phyloP scores from a whole-genome alignment of 1,140 invertebrate genomes.

The Periplaneta americana region DNA sequence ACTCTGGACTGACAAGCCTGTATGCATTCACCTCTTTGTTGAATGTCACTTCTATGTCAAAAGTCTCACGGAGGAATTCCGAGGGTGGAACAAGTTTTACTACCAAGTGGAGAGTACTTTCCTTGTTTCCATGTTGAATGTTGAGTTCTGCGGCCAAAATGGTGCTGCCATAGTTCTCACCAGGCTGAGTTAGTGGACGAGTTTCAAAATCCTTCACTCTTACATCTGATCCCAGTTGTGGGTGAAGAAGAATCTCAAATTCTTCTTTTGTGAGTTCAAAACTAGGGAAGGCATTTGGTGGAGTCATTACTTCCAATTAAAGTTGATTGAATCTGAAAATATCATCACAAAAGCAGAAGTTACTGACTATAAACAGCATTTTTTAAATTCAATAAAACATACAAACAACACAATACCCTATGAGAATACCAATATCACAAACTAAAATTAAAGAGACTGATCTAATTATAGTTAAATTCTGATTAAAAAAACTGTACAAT shows the following conservation, averaged over 20 bases:
- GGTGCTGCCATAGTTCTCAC: slow-evolving; percentile 14
- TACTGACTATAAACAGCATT: too few species aligned
- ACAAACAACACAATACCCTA: too few species aligned
- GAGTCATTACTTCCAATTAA: too few species aligned
- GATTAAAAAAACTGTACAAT: too few species aligned
- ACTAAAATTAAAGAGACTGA: too few species aligned
- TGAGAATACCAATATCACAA: too few species aligned
- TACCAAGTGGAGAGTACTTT: neutral
- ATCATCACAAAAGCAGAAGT: too few species aligned
- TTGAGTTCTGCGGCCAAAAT: neutral
- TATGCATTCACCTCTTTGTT: slow-evolving; percentile 10
- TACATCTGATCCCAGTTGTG: neutral
- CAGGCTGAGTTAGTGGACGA: neutral
- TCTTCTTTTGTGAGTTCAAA: neutral
- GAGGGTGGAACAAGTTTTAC: slow-evolving; percentile 2
- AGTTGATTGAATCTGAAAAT: too few species aligned
- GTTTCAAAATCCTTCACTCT: neutral
- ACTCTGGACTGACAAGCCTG: neutral
- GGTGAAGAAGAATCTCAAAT: neutral
- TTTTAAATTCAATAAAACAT: too few species aligned
- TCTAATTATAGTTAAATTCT: too few species aligned
- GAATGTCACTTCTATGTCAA: neutral
- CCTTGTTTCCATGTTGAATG: neutral
- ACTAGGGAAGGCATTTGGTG: too few species aligned
- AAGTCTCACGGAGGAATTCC: neutral